These are phyloP conservation scores for Caenorhabditis sp. DNA, from an alignment of 2,888 invertebrate genomes.

Conservation along the genomic window DNA sequence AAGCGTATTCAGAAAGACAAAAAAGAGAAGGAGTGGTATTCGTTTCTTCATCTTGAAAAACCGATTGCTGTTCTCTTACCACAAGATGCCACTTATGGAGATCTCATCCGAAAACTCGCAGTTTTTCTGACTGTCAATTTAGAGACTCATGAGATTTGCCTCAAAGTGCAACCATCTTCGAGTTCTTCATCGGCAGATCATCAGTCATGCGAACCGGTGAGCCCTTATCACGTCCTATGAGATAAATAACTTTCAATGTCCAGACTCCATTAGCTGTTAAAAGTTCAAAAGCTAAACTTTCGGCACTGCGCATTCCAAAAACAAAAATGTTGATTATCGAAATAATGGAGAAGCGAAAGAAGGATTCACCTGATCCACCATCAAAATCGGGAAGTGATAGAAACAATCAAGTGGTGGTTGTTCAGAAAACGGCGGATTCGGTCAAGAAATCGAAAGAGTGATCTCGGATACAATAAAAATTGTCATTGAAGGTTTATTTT, in stretches of 20 bases:
- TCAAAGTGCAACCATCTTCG: slow-evolving; percentile 7
- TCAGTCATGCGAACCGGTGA: background rate
- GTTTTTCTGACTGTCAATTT: background rate
- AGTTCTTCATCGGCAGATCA: background rate
- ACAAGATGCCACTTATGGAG: background rate
- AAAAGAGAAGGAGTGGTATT: background rate
- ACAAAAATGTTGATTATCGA: slow-evolving; percentile 7
- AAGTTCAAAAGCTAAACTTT: background rate
- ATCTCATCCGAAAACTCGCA: background rate
- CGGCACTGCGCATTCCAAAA: background rate
- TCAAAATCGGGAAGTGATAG: background rate
- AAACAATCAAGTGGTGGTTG: background rate
- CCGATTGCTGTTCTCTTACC: slow-evolving; percentile 1
- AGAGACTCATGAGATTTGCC: background rate
- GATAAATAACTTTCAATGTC: background rate
- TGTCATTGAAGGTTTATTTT: no score
- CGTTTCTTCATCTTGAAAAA: background rate
- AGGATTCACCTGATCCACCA: background rate
- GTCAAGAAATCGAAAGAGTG: no score
- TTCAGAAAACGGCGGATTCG: no score
- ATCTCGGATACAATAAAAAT: no score
- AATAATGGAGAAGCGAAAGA: background rate
- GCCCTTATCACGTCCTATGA: background rate
- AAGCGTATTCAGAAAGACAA: background rate
- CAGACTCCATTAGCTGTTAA: background rate